phyloP scores from a whole-genome alignment of 2,113 vertebrate species.

The Glaucidium brasilianum region DNA sequence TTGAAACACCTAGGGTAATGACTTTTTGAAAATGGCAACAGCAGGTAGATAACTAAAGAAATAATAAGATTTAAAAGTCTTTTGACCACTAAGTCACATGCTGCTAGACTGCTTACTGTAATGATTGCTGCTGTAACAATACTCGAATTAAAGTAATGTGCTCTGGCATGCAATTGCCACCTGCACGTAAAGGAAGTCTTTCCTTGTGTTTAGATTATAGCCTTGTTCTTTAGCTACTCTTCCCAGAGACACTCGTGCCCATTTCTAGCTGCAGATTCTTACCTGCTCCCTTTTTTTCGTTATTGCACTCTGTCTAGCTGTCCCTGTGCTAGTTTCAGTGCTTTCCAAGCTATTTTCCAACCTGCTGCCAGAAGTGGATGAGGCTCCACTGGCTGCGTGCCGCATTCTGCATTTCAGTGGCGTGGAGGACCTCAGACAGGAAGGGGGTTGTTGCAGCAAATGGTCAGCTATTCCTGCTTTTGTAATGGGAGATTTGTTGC shows the following conservation, averaged over 20 bases:
- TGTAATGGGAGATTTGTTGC: neutral
- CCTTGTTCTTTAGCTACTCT: no score
- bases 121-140: neutral
- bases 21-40: neutral
- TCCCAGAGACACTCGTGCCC: accelerated
- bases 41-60: neutral
- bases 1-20: neutral
- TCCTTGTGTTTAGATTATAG: neutral
- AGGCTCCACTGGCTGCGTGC: neutral
- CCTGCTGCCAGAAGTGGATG: neutral
- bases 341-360: neutral
- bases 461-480: neutral
- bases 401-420: neutral
- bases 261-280: neutral
- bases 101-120: neutral
- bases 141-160: accelerated
- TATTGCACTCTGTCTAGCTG: neutral
- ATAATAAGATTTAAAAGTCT: neutral
- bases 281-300: neutral
- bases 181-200: neutral
- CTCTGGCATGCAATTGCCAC: neutral
- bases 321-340: accelerated
- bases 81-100: neutral
- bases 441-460: neutral
- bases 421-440: neutral